A percentile compares a stretch with the other conserved stretches of the same genome.
Evolutionary conservation across 2,797 vertebrate species (phyloP).

Genomic region (Arctocebus calabarensis): DNA sequence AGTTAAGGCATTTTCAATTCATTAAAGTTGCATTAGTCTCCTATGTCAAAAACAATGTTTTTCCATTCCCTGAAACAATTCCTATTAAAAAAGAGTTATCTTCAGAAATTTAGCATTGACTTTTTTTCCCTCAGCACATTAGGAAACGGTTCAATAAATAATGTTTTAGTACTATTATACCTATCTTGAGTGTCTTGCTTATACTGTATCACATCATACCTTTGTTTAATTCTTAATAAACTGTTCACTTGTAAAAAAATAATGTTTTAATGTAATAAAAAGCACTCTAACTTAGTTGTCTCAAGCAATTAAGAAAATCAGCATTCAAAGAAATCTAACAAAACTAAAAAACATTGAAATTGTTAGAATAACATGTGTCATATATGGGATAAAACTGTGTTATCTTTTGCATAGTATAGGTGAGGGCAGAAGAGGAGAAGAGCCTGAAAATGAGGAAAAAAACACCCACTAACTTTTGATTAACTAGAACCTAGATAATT

Average conservation of each 20-base stretch:
- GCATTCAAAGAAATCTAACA: not conserved
- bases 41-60: constrained; percentile 1
- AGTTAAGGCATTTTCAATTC: not conserved
- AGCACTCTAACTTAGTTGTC: not conserved
- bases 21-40: not conserved
- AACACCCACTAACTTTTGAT: not conserved
- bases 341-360: not conserved
- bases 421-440: not conserved
- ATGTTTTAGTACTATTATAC: too few relatives aligned
- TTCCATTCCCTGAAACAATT: constrained; percentile 2
- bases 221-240: too few relatives aligned
- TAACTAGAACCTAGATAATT: not conserved
- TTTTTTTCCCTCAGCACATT: not conserved
- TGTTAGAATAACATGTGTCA: not conserved
- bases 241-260: too few relatives aligned
- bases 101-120: not conserved
- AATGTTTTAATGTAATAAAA: not conserved
- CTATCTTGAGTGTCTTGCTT: too few relatives aligned
- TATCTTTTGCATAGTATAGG: not conserved
- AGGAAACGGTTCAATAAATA: not conserved
- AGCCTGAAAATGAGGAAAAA: not conserved
- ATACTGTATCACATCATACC: too few relatives aligned
- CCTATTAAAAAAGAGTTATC: not conserved
- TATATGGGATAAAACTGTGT: not conserved
- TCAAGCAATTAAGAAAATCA: not conserved